Evolutionary conservation across 1,140 invertebrate genomes (phyloP).

Genomic region (Apis laboriosa): DNA sequence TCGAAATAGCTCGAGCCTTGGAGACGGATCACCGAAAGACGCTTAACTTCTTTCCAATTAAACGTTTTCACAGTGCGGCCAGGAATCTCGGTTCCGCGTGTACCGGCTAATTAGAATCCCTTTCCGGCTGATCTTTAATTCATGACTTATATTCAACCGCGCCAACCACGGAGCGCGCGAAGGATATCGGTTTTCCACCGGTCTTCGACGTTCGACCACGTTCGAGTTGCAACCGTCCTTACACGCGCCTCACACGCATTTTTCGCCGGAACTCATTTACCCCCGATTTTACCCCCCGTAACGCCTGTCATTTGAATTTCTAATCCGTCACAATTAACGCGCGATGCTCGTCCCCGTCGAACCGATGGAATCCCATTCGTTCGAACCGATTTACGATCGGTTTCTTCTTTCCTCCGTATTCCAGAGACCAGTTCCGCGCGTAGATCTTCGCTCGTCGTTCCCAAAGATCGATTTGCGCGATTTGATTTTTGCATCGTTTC

Average conservation of each 20-base stretch:
- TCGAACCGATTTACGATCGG: slow-evolving; percentile 29
- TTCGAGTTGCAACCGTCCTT: not conserved
- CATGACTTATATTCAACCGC: slow-evolving; percentile 43
- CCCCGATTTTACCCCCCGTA: not conserved
- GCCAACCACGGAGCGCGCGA: not conserved
- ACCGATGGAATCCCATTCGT: slow-evolving; percentile 24
- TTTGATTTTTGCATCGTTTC: no score
- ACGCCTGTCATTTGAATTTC: slow-evolving; percentile 23
- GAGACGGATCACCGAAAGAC: slow-evolving; percentile 7
- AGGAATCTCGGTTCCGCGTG: slow-evolving; percentile 37
- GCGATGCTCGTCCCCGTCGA: not conserved
- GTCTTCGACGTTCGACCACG: not conserved
- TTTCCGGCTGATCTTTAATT: slow-evolving; percentile 54
- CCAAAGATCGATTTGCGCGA: no score
- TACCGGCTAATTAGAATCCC: slow-evolving; percentile 52
- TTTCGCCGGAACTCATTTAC: not conserved
- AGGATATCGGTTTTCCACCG: slow-evolving; percentile 22
- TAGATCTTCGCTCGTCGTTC: no score
- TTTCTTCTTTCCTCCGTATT: not conserved
- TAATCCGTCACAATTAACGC: slow-evolving; percentile 37
- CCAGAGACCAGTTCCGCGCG: no score
- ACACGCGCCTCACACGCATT: not conserved
- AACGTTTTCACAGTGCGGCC: slow-evolving; percentile 42
- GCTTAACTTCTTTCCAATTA: slow-evolving; percentile 43
- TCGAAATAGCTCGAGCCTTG: not conserved